Percentiles rank a stretch among this genome's conserved stretches.
Evolutionary conservation across 2,113 vertebrate genomes (phyloP).

Genomic region (Delphinus delphis): DNA sequence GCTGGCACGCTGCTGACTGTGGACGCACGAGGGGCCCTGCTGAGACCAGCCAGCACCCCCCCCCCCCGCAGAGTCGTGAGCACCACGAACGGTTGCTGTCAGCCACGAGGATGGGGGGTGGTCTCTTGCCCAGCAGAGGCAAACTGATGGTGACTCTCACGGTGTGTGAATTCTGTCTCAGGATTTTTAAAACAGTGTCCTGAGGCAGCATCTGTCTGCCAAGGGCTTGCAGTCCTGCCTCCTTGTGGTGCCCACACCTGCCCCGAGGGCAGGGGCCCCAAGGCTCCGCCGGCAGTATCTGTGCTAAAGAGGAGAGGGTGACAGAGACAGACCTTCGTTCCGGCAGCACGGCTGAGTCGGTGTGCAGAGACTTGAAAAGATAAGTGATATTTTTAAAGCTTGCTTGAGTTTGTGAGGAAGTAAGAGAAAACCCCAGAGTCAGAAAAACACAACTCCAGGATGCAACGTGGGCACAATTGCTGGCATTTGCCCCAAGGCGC

Average conservation of each 20-base stretch:
- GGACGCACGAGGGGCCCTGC: background rate
- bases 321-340: background rate
- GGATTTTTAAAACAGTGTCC: background rate
- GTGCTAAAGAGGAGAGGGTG: background rate
- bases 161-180: background rate
- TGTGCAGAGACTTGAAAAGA: too few species aligned
- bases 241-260: background rate
- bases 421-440: background rate
- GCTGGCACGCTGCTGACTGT: rapidly evolving
- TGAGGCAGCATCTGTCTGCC: background rate
- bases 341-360: rapidly evolving
- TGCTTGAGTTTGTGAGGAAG: background rate
- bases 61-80: background rate
- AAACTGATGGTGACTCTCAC: background rate
- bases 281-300: too few species aligned
- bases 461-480: rapidly evolving
- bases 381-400: background rate
- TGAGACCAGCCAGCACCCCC: background rate
- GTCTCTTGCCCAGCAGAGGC: too few species aligned
- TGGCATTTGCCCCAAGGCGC: rapidly evolving
- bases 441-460: background rate
- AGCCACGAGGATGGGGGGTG: rapidly evolving
- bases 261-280: background rate
- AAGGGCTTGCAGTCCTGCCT: rapidly evolving
- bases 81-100: too few species aligned